phyloP scores from a whole-genome alignment of 2,113 vertebrate species.

The Morone chrysops region DNA sequence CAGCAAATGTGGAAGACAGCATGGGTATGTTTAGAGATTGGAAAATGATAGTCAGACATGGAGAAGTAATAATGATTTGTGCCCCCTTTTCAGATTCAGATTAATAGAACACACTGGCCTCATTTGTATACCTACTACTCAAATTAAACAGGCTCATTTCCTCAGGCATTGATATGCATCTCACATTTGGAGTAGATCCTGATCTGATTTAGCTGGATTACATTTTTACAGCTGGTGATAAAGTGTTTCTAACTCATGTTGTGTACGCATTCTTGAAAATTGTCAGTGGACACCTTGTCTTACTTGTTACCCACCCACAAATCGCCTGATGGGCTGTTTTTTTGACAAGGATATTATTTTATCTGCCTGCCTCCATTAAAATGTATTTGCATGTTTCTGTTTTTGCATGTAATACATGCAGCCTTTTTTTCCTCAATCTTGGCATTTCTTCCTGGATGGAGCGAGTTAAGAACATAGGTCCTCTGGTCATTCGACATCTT shows the following conservation, averaged over 20 bases:
- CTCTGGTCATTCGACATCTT: not conserved
- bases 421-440: not conserved
- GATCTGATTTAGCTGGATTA: constrained; percentile 3
- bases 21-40: not conserved
- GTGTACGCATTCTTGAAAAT: not conserved
- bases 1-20: not conserved
- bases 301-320: not conserved
- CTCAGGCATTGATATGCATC: not conserved
- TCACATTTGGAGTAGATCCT: not conserved
- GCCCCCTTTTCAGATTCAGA: not conserved
- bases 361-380: not conserved
- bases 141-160: not conserved
- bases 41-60: not conserved
- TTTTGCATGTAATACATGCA: not conserved
- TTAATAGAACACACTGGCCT: not conserved
- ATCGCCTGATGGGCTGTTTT: not conserved
- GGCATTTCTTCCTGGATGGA: not conserved
- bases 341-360: not conserved
- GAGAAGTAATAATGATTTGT: not conserved
- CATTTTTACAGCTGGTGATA: constrained; percentile 27
- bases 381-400: not conserved
- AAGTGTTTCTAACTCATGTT: not conserved
- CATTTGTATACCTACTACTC: not conserved
- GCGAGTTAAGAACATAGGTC: not conserved
- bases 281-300: not conserved